Evolutionary conservation across 2,113 vertebrate species (phyloP).

Genomic region (Osmerus eperlanus): DNA sequence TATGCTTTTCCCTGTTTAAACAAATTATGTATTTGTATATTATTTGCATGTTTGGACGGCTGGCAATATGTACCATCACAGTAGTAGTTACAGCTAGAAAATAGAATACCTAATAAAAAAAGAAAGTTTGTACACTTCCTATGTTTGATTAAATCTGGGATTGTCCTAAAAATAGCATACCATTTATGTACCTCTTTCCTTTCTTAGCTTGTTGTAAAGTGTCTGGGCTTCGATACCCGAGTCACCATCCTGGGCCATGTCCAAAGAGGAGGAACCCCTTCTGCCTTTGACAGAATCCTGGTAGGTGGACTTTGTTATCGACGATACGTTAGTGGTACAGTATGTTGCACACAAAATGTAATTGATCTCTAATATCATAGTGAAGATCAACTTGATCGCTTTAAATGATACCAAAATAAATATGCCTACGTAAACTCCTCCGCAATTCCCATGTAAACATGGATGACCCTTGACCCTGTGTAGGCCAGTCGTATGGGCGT

Average conservation of each 20-base stretch:
- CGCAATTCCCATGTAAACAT: background rate
- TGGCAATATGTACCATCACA: no score
- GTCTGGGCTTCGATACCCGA: conserved; percentile 89
- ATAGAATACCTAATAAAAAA: no score
- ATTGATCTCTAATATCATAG: no score
- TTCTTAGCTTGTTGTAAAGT: conserved; percentile 84
- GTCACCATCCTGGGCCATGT: conserved; percentile 88
- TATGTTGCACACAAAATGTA: no score
- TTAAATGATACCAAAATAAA: no score
- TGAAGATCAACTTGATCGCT: no score
- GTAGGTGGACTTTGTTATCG: conserved; percentile 57
- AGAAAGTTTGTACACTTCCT: no score
- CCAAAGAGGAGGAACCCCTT: conserved; percentile 75
- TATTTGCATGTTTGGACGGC: background rate
- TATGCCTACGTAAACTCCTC: no score
- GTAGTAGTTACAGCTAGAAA: no score
- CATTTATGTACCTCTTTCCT: background rate
- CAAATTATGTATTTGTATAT: background rate
- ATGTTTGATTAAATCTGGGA: no score
- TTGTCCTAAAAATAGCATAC: background rate
- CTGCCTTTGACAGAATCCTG: conserved; percentile 94
- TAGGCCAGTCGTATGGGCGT: conserved; percentile 97
- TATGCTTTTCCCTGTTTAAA: no score
- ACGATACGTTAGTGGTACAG: no score
- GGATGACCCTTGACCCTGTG: background rate